These are phyloP conservation scores for Nasalis larvatus DNA, from an alignment of 2,113 vertebrate genomes.

Conservation along the genomic window DNA sequence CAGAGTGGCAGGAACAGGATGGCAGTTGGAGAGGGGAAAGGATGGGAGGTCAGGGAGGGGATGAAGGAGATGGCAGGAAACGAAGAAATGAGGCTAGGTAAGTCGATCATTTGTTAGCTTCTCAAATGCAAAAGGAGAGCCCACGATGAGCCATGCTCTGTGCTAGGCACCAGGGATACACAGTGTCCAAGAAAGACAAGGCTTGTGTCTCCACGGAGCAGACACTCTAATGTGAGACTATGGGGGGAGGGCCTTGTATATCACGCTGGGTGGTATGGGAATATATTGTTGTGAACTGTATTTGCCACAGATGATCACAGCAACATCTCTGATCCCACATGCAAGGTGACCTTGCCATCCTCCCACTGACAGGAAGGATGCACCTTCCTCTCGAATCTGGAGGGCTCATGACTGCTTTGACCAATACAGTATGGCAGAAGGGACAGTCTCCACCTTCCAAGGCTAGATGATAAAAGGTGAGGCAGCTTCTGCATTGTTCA, in stretches of 20 bases:
- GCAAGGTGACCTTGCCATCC: not conserved
- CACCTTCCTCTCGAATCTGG: not conserved
- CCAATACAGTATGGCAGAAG: not conserved
- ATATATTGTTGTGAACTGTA: not conserved
- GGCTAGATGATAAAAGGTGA: not conserved
- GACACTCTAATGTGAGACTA: accelerated
- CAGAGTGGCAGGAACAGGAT: not conserved
- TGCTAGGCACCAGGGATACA: not conserved
- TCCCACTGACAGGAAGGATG: not conserved
- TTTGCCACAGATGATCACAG: not conserved
- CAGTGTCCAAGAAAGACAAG: not conserved
- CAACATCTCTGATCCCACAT: not conserved
- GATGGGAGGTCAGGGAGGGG: no score
- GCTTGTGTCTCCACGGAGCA: not conserved
- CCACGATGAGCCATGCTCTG: not conserved
- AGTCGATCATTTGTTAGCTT: not conserved
- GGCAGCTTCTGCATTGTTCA: not conserved
- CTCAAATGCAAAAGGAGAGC: not conserved
- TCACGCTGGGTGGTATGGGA: accelerated
- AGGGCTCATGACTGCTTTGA: not conserved
- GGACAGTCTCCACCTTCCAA: not conserved
- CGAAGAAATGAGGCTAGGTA: not conserved
- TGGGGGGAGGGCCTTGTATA: not conserved
- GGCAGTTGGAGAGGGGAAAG: not conserved
- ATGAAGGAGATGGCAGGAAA: not conserved